These are phyloP conservation scores for Patella pellucida DNA, from an alignment of 2,888 invertebrate genomes.

Conservation along the genomic window DNA sequence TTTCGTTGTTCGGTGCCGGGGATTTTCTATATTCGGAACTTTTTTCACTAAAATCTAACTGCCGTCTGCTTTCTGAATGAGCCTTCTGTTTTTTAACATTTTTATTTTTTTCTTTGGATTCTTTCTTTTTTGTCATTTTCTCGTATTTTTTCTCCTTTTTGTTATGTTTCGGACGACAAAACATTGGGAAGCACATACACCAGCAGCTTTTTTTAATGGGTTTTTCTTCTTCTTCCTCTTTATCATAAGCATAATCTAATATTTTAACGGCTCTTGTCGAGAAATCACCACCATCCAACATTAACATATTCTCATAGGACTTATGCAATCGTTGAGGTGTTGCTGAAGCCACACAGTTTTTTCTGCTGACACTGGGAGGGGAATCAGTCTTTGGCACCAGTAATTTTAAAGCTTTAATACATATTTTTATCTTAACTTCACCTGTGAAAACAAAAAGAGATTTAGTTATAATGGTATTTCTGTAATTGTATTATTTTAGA, in stretches of 20 bases:
- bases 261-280: constrained; percentile 41
- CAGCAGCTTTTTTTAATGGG: constrained; percentile 42
- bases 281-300: constrained; percentile 43
- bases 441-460: constrained; percentile 38
- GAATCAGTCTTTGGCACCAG: constrained; percentile 51
- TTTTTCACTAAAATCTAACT: neutral
- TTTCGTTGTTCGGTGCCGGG: neutral
- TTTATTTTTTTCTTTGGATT: neutral
- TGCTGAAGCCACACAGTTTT: constrained; percentile 40
- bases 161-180: constrained; percentile 34
- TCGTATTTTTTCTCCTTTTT: constrained; percentile 28
- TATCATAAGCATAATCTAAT: constrained; percentile 48
- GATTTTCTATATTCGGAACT: neutral
- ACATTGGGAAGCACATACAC: constrained; percentile 50
- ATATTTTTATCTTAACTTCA: constrained; percentile 59
- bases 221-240: constrained; percentile 40
- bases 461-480: too few relatives aligned
- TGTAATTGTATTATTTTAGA: too few relatives aligned
- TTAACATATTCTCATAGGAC: constrained; percentile 59
- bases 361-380: constrained; percentile 37
- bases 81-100: neutral
- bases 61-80: neutral
- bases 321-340: constrained; percentile 50
- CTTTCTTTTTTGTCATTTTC: neutral
- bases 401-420: constrained; percentile 58